phyloP scores from a whole-genome alignment of 2,113 vertebrate genomes.

The Heterochromis multidens region DNA sequence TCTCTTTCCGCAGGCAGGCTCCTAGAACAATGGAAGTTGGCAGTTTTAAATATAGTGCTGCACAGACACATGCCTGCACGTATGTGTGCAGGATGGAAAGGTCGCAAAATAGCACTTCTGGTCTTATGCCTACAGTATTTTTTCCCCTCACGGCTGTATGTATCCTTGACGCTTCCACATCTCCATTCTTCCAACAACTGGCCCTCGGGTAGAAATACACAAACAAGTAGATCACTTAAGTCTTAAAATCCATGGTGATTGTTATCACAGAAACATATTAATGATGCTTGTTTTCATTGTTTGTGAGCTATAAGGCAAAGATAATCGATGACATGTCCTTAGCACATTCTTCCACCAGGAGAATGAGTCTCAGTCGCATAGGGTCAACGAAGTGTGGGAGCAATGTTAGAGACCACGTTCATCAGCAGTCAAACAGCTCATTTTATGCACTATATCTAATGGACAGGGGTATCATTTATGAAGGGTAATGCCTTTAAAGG shows the following conservation, averaged over 20 bases:
- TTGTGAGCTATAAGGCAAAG: slow-evolving; percentile 13
- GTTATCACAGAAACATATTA: not conserved
- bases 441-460: slow-evolving; percentile 51
- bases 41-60: not conserved
- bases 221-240: slow-evolving; percentile 5
- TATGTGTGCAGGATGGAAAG: not conserved
- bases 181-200: not conserved
- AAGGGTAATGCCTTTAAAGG: slow-evolving; percentile 60
- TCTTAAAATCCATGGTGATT: not conserved
- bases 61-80: not conserved
- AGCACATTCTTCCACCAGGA: not conserved
- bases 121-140: not conserved
- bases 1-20: not conserved
- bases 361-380: not conserved
- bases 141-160: not conserved
- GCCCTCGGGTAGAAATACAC: not conserved
- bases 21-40: slow-evolving; percentile 7
- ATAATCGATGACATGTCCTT: slow-evolving; percentile 28
- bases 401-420: slow-evolving; percentile 31
- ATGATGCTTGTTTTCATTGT: not conserved
- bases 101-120: not conserved
- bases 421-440: slow-evolving; percentile 48
- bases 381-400: slow-evolving; percentile 24
- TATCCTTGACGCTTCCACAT: not conserved
- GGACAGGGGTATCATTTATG: slow-evolving; percentile 45